A percentile compares a stretch with the other conserved stretches of the same genome.
Conservation (phyloP, 2,113 vertebrate genomes). For the Henicopernis longicauda region DNA sequence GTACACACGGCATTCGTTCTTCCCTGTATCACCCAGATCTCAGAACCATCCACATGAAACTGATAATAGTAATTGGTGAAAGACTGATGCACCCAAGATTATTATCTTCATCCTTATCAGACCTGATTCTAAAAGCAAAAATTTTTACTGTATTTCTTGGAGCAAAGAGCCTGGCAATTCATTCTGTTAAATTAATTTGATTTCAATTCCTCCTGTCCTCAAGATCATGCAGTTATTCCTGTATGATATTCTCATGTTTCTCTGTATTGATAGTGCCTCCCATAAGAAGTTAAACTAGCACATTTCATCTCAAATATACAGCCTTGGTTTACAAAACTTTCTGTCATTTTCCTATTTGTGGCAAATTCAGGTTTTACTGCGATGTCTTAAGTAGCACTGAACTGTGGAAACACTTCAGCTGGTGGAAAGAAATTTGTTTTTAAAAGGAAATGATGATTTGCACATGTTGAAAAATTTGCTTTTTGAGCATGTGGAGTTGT, state of each 20-base stretch:
- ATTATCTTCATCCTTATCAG: background rate
- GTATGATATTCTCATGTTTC: background rate
- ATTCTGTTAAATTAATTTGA: background rate
- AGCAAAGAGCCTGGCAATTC: background rate
- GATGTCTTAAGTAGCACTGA: background rate
- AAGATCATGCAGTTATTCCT: background rate
- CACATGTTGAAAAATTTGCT: background rate
- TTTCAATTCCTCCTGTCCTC: background rate
- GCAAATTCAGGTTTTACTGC: constrained; percentile 15
- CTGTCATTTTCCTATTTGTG: constrained; percentile 30
- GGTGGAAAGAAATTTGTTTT: background rate
- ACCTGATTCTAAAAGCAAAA: background rate
- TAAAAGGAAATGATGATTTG: background rate
- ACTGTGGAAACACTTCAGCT: background rate
- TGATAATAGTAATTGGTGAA: background rate
- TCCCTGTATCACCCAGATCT: background rate
- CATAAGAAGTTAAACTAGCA: background rate
- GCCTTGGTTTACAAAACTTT: constrained; percentile 3
- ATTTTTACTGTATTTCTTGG: background rate
- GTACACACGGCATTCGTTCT: background rate
- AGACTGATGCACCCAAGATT: background rate
- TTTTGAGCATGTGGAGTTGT: background rate
- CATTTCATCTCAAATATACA: background rate
- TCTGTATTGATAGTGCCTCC: background rate
- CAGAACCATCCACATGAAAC: background rate